phyloP scores from a whole-genome alignment of 2,113 vertebrate genomes.

The Caracal caracal region DNA sequence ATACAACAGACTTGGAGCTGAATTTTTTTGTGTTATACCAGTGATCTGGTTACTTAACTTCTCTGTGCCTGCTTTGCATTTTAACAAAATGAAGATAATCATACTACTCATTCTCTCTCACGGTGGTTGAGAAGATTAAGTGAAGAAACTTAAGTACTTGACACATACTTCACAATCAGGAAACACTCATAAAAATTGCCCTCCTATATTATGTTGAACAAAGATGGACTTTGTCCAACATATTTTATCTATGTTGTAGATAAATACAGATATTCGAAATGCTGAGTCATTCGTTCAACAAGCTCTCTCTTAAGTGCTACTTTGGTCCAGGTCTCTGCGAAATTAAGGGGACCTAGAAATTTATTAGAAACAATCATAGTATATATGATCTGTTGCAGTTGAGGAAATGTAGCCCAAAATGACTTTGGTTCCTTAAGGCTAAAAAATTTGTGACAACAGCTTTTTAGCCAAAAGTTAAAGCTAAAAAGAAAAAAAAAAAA shows the following conservation, averaged over 20 bases:
- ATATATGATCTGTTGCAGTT: background rate
- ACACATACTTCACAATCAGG: constrained; percentile 50
- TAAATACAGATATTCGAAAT: constrained; percentile 36
- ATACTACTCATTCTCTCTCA: constrained; percentile 40
- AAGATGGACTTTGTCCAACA: constrained; percentile 38
- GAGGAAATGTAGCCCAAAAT: background rate
- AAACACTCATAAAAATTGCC: constrained; percentile 48
- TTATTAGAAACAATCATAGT: background rate
- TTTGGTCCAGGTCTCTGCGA: constrained; percentile 6
- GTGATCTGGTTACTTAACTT: background rate
- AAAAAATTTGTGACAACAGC: background rate
- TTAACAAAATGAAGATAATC: constrained; percentile 35
- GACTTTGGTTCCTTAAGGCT: background rate
- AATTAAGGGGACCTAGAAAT: background rate
- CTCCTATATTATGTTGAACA: constrained; percentile 21
- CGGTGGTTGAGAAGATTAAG: constrained; percentile 19
- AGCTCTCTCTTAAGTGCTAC: background rate
- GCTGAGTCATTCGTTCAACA: constrained; percentile 26
- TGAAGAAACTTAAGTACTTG: constrained; percentile 57
- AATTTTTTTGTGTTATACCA: constrained; percentile 6
- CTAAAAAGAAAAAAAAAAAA: background rate
- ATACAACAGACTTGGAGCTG: background rate
- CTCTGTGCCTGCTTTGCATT: constrained; percentile 20
- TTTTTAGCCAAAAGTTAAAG: background rate
- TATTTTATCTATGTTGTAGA: constrained; percentile 37